phyloP scores from a whole-genome alignment of 2,888 invertebrate genomes.

The Lepetodrilus schrolli region DNA sequence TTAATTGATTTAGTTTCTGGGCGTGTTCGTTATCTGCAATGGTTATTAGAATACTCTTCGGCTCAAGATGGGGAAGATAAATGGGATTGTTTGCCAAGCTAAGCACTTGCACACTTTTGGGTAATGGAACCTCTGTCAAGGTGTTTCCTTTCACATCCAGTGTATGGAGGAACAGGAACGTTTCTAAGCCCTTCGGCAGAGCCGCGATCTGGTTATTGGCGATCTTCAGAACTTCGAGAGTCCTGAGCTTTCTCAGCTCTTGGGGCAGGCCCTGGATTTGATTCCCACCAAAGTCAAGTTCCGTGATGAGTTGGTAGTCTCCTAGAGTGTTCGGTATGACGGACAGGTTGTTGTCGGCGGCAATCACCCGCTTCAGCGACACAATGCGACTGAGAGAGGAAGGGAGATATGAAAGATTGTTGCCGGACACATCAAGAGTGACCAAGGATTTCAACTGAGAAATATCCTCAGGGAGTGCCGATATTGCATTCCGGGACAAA shows the following conservation, averaged over 20 bases:
- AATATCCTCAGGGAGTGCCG: constrained; percentile 62
- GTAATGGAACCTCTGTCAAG: constrained; percentile 59
- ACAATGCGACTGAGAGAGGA: constrained; percentile 50
- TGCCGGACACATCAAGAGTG: constrained; percentile 65
- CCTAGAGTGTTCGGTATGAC: constrained; percentile 67
- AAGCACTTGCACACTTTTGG: constrained; percentile 59
- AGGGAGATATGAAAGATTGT: constrained; percentile 59
- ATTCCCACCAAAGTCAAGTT: constrained; percentile 60
- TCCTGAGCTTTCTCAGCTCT: constrained; percentile 56
- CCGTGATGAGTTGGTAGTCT: constrained; percentile 62
- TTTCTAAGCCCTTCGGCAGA: constrained; percentile 64
- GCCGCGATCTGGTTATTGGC: constrained; percentile 60
- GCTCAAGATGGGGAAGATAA: constrained; percentile 54
- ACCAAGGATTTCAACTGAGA: constrained; percentile 57
- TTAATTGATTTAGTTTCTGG: constrained; percentile 57
- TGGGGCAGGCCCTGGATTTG: constrained; percentile 57
- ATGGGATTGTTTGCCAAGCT: constrained; percentile 65
- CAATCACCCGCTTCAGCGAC: constrained; percentile 57
- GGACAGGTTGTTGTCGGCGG: constrained; percentile 63
- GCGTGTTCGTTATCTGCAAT: constrained; percentile 64
- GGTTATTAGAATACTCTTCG: constrained; percentile 53
- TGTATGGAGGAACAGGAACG: constrained; percentile 57
- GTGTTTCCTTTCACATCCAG: constrained; percentile 66
- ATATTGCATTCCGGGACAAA: constrained; percentile 59
- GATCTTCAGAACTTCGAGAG: constrained; percentile 53